Evolutionary conservation across 2,797 vertebrate genomes (phyloP).

Genomic region (Buceros bicornis): DNA sequence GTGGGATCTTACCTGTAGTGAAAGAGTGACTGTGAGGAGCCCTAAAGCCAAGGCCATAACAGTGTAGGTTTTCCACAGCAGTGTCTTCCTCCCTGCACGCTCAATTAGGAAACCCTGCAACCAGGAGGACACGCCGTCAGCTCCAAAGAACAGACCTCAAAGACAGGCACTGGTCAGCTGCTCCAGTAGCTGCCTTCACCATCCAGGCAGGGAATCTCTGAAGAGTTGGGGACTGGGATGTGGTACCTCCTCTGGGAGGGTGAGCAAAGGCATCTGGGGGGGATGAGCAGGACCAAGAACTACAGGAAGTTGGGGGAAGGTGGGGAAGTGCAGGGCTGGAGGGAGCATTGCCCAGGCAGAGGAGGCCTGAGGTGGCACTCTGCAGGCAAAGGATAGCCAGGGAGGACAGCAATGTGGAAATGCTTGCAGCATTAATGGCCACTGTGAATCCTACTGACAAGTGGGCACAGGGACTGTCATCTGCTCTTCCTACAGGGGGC

Average conservation of each 20-base stretch:
- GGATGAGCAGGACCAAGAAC: not conserved
- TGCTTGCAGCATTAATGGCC: not conserved
- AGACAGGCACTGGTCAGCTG: not conserved
- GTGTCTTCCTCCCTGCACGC: conserved; percentile 80
- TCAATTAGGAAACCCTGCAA: conserved; percentile 84
- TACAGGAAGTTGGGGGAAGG: not conserved
- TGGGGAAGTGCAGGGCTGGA: not conserved
- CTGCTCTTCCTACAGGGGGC: not conserved
- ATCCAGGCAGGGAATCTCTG: not conserved
- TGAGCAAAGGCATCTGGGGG: not conserved
- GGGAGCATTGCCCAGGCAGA: not conserved
- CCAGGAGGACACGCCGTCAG: not conserved
- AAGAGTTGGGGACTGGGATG: not conserved
- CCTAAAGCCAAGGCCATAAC: conserved; percentile 80
- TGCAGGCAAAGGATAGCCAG: not conserved
- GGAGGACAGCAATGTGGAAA: not conserved
- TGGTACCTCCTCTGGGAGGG: not conserved
- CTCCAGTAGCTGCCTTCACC: not conserved
- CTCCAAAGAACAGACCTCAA: not conserved
- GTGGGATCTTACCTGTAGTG: conserved; percentile 80
- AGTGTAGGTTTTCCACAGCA: conserved; percentile 82
- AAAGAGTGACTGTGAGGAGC: conserved; percentile 80
- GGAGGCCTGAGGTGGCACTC: not conserved
- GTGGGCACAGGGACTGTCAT: not conserved
- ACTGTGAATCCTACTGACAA: not conserved